Base-by-base conservation (phyloP, 2,888 invertebrate genomes). In the Drosophila paracracens region DNA sequence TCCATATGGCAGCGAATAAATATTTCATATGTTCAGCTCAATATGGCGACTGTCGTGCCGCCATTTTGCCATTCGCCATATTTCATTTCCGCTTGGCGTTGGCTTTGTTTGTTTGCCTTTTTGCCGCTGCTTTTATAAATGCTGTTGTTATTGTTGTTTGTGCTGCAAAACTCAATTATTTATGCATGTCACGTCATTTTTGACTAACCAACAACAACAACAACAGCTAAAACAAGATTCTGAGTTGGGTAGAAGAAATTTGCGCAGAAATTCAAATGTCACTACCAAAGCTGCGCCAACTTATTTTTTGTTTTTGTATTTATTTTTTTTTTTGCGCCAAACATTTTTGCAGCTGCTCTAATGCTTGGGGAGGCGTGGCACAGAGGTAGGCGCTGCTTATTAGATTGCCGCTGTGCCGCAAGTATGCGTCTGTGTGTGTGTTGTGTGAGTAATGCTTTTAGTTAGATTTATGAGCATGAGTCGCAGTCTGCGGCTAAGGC, bases 171-270 rank as follows among this genome's bases (percentile, higher is more conserved):
- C 87, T 90, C 83, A 88, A 88, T 88, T 88, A 90, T 88, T 88
- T 89, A 88, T 88, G 89, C 89, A 90, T 82, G 87, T 90, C 88
- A 88, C 88, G 88, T 89, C 79, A 90, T 82, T 86, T 83, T 85
- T 75, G 79, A 79, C 76, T 74, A 78, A 84, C 80, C 74, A 76
- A 52, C 60, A 70, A 52, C 73, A 76, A 52, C 60, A 70, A 56
- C 73, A 59, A n/a, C 63, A 88, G 50, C 67, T 65, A 36, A 60
- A 82, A 58, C 68, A 53, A 50, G 58, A 68, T 36, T 18, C 59
- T 38, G 57, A 63, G 57, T 53, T 58, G 56, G 60, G 57, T 56
- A 71, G 54, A 56, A 36, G 61, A 78, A 77, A 74, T 79, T 82
- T 69, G 59, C 68, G 53, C 70, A 73, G 64, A 79, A 84, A 89